Percentiles rank a stretch among this genome's conserved stretches.
Evolutionary conservation across 2,888 invertebrate species (phyloP).

Genomic region (Mylabris sibirica): DNA sequence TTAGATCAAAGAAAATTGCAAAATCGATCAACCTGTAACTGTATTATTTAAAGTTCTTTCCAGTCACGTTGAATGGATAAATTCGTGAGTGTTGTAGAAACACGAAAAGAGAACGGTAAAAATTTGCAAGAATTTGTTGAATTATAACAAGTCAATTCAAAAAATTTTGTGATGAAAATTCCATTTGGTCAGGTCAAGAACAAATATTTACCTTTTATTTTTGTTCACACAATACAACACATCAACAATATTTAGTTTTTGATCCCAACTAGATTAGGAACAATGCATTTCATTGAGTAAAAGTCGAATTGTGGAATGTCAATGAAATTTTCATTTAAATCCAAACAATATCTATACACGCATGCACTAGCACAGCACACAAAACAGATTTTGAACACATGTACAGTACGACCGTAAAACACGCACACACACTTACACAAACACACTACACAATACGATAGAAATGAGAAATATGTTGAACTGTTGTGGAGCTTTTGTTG

Average conservation of each 20-base stretch:
- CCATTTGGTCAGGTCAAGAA: constrained; percentile 8
- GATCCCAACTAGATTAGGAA: not conserved
- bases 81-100: not conserved
- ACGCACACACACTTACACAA: not conserved
- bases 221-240: not conserved
- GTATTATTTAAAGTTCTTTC: constrained; percentile 8
- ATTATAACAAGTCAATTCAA: not conserved
- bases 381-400: constrained; percentile 6
- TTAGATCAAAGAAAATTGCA: not conserved
- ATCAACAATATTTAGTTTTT: not conserved
- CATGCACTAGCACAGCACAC: not conserved
- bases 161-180: not conserved
- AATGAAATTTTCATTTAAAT: not conserved
- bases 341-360: not conserved
- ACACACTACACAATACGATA: not conserved
- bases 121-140: not conserved
- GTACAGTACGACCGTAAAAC: not conserved
- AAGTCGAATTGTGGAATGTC: not conserved
- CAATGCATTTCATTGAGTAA: constrained; percentile 4
- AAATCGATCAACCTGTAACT: not conserved
- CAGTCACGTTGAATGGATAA: not conserved
- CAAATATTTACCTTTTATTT: constrained; percentile 8
- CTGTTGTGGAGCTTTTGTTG: constrained; percentile 7
- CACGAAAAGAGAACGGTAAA: not conserved
- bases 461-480: constrained; percentile 4